Evolutionary conservation across 2,888 invertebrate species (phyloP), one percentile per base, ranked within the genome.

Genomic region (Zeuzera pyrina): DNA sequence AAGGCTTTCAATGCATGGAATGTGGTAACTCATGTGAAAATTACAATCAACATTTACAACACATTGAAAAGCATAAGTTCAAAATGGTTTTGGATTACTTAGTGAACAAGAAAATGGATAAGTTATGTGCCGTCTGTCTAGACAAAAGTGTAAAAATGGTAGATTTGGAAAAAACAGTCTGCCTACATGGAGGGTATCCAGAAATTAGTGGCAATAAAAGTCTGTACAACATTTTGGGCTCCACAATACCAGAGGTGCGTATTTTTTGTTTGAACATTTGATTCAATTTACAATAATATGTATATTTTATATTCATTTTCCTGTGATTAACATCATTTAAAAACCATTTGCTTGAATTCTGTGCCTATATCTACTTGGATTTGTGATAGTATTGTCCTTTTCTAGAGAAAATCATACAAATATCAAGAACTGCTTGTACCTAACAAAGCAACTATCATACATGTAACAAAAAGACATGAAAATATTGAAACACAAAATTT

Each of bases 61-160:
- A 83, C 44, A 43, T 73, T 11, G 81, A 81, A 26, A 83, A 77
- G 38, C 81, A 83, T 42, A 73, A 70, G 31, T 83, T 83, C 34
- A 67, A 68, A 42, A 55, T 34, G 8, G 44, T 68, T 1, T 49
- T 81, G 39, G 47, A 68, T 12, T 59, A 68, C 50, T 36, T 81
- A 2, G 37, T 79, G 13, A 54, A 66, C 11, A 53, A 53, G 22
- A 66, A 62, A 34, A 66, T 65, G 41, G 57, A 74, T 34, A 49
- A 47, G 15, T 34, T 81, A 2, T 83, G 81, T 47, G 40, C 64
- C 0, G 41, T 81, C 4, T 83, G 81, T 35, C 47, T 76, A 3
- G 59, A 64, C n/a, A 62, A 66, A 15, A 52, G 49, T 7, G 27
- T 36, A 0, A 43, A 47, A 19, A 50, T 78, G 52, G 44, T 48